Base-by-base conservation (phyloP, 1,140 invertebrate genomes). In the Heliconius eleuchia region DNA sequence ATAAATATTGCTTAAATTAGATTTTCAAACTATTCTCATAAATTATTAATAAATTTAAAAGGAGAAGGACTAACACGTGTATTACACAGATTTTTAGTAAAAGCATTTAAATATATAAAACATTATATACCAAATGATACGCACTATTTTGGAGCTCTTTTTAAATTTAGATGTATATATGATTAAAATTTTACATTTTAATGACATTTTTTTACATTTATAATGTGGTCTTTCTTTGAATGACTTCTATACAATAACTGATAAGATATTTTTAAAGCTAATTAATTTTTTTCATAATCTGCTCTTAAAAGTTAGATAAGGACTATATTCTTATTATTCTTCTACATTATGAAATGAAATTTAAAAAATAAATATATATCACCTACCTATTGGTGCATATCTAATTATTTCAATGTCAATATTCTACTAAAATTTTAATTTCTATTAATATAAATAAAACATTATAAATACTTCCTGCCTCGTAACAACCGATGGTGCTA, bases 401-500 rank as follows among this genome's bases (percentile, higher is more conserved):
- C 5, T 52, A 42, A n/a, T 57, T 57, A 23, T 66, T 30, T 27
- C 23, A 27, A 27, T 66, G 30, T 16, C 23, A 52, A 52, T 52
- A 52, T 52, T 52, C 5, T 52, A 52, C 5, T 19, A 19, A 52
- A 52, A 19, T 19, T 66, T 27, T 9, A 27, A 66, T 27, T n/a
- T 19, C 1, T 88, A 87, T 46, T 91, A 84, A 90, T 52, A 9
- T 37, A 77, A 27, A 78, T 71, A 66, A 8, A 19, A 60, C 34
- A 60, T 37, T 39, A 39, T 42, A 72, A 18, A 72, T 39, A 72
- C 37, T 72, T 39, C 37, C 34, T 72, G 81, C 84, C 82, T 87
- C 84, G 74, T 82, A 80, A 83, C 85, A 83, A 88, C 81, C 79
- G 85, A 89, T 92, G 91, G 90, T 93, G 92, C 91, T 93, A 93